Conservation (phyloP, 2,797 vertebrate genomes). For the Neolamprologus multifasciatus region DNA sequence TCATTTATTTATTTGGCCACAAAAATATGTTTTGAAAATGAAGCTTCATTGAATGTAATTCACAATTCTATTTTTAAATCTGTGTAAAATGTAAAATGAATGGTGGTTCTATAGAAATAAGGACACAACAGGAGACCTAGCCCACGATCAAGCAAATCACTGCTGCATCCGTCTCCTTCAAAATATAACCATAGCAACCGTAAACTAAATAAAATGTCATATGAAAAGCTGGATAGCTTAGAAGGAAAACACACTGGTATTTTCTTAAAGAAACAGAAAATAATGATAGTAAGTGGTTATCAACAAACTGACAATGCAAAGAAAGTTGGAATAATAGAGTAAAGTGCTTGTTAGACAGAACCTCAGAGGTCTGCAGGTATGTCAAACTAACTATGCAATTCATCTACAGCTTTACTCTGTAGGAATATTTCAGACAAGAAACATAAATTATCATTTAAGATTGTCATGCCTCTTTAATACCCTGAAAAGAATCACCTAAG, state of each 20-base stretch:
- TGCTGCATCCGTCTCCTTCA: not conserved
- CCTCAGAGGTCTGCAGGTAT: not conserved
- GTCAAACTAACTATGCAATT: not conserved
- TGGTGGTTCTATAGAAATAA: not conserved
- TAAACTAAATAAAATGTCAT: not conserved
- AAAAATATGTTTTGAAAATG: not conserved
- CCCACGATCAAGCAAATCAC: not conserved
- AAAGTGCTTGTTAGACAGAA: not conserved
- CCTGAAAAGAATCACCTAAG: slow-evolving; percentile 11
- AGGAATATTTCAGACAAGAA: not conserved
- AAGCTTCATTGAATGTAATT: not conserved
- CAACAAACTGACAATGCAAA: not conserved
- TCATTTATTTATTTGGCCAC: not conserved
- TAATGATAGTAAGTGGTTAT: not conserved
- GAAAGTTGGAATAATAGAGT: not conserved
- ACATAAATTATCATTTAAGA: not conserved
- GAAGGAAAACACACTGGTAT: not conserved
- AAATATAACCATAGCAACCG: not conserved
- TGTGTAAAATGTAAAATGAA: not conserved
- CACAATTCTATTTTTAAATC: not conserved
- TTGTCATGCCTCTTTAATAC: not conserved
- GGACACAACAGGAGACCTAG: not conserved
- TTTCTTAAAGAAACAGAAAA: not conserved
- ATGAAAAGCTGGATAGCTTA: not conserved
- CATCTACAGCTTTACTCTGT: not conserved